Evolutionary conservation across 2,113 vertebrate species (phyloP).

Genomic region (Ochotona curzoniae): DNA sequence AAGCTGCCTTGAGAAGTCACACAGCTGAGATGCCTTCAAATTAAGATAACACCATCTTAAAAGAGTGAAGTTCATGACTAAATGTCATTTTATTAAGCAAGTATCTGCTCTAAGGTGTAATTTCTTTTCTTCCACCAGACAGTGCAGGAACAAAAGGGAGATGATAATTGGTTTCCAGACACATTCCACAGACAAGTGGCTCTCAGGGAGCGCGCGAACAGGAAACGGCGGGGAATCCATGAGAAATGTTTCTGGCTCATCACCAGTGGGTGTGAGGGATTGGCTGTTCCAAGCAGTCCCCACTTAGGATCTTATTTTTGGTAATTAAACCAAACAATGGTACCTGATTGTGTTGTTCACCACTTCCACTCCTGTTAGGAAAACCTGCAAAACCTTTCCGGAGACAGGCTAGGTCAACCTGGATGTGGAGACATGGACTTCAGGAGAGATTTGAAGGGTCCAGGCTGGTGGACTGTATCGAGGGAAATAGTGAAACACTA

Average conservation of each 20-base stretch:
- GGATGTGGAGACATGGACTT: not conserved
- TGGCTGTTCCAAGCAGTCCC: accelerated
- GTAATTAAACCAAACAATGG: not conserved
- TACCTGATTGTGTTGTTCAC: not conserved
- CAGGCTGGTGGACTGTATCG: not conserved
- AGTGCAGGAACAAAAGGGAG: not conserved
- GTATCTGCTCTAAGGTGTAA: not conserved
- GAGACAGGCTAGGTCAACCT: not conserved
- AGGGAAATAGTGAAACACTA: not conserved
- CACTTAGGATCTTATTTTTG: not conserved
- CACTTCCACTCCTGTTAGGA: not conserved
- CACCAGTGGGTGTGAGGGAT: not conserved
- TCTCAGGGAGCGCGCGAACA: accelerated
- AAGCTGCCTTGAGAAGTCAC: not conserved
- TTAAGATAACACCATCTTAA: not conserved
- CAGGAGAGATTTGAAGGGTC: not conserved
- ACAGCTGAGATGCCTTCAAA: not conserved
- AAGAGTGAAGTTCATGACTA: not conserved
- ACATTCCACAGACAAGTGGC: not conserved
- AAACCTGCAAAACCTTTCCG: not conserved
- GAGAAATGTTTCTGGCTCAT: not conserved
- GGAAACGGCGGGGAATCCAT: too few species aligned
- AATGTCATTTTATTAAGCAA: not conserved
- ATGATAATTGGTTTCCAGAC: not conserved
- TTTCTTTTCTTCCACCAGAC: constrained; percentile 39